A percentile compares a stretch with the other conserved stretches of the same genome.
phyloP scores from a whole-genome alignment of 2,888 invertebrate species.

The Cistogaster globosa region DNA sequence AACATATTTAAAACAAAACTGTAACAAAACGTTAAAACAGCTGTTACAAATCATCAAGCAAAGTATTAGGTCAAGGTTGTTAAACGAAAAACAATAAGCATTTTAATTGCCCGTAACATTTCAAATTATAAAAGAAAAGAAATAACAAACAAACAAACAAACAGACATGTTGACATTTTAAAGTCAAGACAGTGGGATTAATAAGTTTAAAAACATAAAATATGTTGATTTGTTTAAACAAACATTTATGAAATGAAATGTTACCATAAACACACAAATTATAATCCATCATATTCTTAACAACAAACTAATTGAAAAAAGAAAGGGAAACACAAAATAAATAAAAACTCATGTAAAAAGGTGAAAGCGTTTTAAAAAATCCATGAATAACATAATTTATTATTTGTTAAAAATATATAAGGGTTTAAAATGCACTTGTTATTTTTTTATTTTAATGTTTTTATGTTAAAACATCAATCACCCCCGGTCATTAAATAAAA shows the following conservation, averaged over 20 bases:
- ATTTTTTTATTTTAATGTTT: neutral
- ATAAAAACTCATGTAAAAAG: conserved; percentile 14
- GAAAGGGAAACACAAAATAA: neutral
- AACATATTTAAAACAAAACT: no score
- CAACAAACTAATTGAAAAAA: neutral
- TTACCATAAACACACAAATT: conserved; percentile 9
- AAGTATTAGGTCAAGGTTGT: conserved; percentile 38
- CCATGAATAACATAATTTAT: conserved; percentile 1
- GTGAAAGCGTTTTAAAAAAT: conserved; percentile 45
- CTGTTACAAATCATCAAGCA: neutral
- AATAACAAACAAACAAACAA: neutral
- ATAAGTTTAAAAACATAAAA: neutral
- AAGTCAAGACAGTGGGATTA: neutral
- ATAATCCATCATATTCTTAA: conserved; percentile 37
- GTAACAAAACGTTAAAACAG: neutral
- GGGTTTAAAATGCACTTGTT: neutral
- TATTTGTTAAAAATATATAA: neutral
- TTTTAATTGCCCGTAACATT: conserved; percentile 26
- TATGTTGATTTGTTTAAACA: conserved; percentile 30
- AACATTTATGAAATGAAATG: conserved; percentile 31
- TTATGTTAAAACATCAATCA: neutral
- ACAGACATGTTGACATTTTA: conserved; percentile 4
- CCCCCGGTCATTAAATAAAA: conserved; percentile 15
- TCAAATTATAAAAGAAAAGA: neutral
- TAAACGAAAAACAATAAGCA: neutral